Evolutionary conservation across 2,888 invertebrate species (phyloP), one percentile per base, ranked within the genome.

Genomic region (Serripes groenlandicus): DNA sequence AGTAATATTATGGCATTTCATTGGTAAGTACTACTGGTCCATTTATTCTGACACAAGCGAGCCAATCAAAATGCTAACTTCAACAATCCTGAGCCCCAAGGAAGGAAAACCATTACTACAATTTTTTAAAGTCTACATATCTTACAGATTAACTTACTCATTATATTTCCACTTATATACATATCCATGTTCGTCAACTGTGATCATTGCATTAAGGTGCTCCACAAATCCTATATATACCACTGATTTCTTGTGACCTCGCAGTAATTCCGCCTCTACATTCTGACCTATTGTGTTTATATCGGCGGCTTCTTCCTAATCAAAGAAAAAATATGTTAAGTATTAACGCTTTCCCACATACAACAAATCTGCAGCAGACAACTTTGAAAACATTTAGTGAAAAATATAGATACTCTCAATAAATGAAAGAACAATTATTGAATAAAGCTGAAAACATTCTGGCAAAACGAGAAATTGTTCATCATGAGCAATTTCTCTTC

Each of bases 101-200:
- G n/a, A n/a, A n/a, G n/a, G n/a, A n/a, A n/a, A n/a, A n/a, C n/a
- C n/a, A n/a, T n/a, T n/a, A n/a, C n/a, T n/a, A n/a, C n/a, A n/a
- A n/a, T n/a, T n/a, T n/a, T n/a, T n/a, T n/a, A n/a, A 49, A 49
- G 49, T 21, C 7, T 11, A 49, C 21, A 5, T 49, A 49, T 49
- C 49, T 21, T 1, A 49, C 49, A n/a, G n/a, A n/a, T n/a, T n/a
- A 15, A 66, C 89, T 80, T 77, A 92, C 92, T 74, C 85, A 35
- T 85, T 86, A 74, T 91, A 91, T 77, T 89, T 91, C 93, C 93
- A 93, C 37, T 90, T 83, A 68, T 88, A 87, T 62, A 93, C 89
- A 73, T 87, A 92, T 1, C 91, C 93, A 28, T 90, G 84, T 30
- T 85, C 62, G 78, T 93, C 93, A 0, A 93, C 92, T 0, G 92